Evolutionary conservation across 2,113 vertebrate species (phyloP).

Genomic region (Ceyx melanurus): DNA sequence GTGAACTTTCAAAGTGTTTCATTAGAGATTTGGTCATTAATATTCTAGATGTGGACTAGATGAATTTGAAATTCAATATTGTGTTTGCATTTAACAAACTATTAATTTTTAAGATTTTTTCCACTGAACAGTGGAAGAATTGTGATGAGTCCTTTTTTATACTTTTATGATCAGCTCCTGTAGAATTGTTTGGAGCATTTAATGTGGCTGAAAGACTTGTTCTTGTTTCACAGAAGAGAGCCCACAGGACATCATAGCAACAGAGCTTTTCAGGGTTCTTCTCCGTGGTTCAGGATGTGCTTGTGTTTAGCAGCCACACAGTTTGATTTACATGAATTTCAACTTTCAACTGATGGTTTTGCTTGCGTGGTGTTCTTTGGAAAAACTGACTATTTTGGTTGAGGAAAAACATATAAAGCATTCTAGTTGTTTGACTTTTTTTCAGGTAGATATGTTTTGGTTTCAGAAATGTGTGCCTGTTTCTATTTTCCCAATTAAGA

Average conservation of each 20-base stretch:
- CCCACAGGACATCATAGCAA: not conserved
- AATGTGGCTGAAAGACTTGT: not conserved
- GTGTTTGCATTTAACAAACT: not conserved
- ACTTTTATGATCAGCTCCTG: not conserved
- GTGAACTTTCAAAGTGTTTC: not conserved
- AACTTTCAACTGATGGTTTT: not conserved
- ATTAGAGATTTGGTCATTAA: not conserved
- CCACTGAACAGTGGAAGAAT: not conserved
- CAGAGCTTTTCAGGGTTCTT: not conserved
- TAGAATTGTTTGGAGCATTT: not conserved
- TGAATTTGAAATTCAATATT: not conserved
- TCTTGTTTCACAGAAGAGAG: not conserved
- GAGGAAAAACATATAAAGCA: not conserved
- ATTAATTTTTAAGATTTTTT: not conserved
- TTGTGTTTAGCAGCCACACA: not conserved
- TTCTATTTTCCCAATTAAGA: not conserved
- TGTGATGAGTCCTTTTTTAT: not conserved
- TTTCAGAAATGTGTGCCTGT: not conserved
- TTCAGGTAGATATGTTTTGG: not conserved
- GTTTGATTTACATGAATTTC: not conserved
- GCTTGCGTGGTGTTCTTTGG: not conserved
- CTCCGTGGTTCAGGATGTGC: not conserved
- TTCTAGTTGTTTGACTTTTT: not conserved
- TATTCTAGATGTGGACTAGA: not conserved
- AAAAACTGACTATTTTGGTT: not conserved